A percentile compares a stretch with the other conserved stretches of the same genome.
phyloP scores from a whole-genome alignment of 2,113 vertebrate species.

The Chascanopsetta lugubris region DNA sequence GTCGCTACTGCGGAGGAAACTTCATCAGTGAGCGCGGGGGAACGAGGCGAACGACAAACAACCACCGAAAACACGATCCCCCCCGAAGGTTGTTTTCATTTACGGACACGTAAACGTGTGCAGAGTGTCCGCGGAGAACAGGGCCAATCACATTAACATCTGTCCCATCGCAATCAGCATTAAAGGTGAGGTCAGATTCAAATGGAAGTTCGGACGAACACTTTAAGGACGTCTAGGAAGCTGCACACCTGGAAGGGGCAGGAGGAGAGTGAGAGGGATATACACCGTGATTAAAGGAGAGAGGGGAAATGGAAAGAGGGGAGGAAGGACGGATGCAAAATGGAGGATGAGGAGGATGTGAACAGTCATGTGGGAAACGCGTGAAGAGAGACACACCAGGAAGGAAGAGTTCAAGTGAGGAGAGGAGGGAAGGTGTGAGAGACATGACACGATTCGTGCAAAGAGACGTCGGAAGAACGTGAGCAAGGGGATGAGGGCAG shows the following conservation, averaged over 20 bases:
- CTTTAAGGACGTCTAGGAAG: background rate
- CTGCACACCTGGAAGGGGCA: background rate
- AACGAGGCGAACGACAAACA: slow-evolving; percentile 31
- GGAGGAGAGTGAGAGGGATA: background rate
- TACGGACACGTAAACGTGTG: slow-evolving; percentile 10
- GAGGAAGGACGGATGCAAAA: too few species aligned
- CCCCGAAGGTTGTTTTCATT: slow-evolving; percentile 28
- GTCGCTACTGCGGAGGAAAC: slow-evolving; percentile 43
- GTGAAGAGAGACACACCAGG: too few species aligned
- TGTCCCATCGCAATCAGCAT: background rate
- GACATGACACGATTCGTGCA: too few species aligned
- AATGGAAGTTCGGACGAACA: background rate
- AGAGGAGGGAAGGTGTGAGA: background rate
- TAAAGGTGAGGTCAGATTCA: slow-evolving; percentile 1
- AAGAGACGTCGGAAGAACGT: too few species aligned
- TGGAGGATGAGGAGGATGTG: too few species aligned
- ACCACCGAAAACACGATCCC: slow-evolving; percentile 25
- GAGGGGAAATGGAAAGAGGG: too few species aligned
- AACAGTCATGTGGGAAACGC: too few species aligned
- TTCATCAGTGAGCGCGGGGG: slow-evolving; percentile 26
- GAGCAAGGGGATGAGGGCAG: too few species aligned
- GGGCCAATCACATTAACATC: too few species aligned
- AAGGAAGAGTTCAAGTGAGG: background rate
- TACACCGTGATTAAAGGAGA: background rate
- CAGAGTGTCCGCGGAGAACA: too few species aligned